Percentiles rank a stretch among this genome's conserved stretches.
Evolutionary conservation across 2,888 invertebrate species (phyloP).

Genomic region (Caenorhabditis becei): DNA sequence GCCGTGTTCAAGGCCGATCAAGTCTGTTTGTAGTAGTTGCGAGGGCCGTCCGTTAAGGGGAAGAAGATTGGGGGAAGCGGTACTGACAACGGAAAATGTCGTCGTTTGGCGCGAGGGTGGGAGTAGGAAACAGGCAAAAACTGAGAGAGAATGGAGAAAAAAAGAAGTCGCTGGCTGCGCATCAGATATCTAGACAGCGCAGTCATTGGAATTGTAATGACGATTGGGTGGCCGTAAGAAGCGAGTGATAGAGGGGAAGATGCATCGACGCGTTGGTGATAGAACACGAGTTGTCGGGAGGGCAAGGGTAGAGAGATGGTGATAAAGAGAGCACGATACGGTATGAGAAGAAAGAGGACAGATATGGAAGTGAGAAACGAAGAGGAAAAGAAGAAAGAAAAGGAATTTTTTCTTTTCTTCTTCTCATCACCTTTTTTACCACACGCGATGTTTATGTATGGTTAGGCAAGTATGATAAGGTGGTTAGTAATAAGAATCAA

Average conservation of each 20-base stretch:
- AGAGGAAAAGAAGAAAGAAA: slow-evolving; percentile 16
- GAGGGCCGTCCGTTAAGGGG: slow-evolving; percentile 41
- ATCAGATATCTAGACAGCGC: slow-evolving; percentile 51
- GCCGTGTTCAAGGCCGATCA: slow-evolving; percentile 45
- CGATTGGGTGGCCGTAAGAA: slow-evolving; percentile 55
- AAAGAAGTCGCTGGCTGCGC: slow-evolving; percentile 20
- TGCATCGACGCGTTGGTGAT: slow-evolving; percentile 34
- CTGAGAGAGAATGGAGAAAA: slow-evolving; percentile 12
- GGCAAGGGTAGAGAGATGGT: slow-evolving; percentile 20
- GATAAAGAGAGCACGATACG: slow-evolving; percentile 59
- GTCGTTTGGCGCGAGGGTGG: slow-evolving; percentile 37
- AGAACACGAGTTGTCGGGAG: slow-evolving; percentile 10
- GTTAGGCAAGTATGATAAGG: slow-evolving; percentile 3
- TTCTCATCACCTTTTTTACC: slow-evolving; percentile 40
- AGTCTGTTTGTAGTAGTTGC: slow-evolving; percentile 37
- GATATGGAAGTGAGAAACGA: slow-evolving; percentile 60
- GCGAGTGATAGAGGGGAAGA: slow-evolving; percentile 52
- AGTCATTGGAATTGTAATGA: slow-evolving; percentile 44
- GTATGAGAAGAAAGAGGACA: slow-evolving; percentile 42
- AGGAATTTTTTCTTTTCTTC: slow-evolving; percentile 42
- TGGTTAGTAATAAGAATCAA: background rate
- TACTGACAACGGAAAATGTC: slow-evolving; percentile 25
- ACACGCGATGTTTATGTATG: slow-evolving; percentile 46
- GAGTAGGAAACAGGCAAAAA: slow-evolving; percentile 22
- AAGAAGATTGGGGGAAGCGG: slow-evolving; percentile 2